Evolutionary conservation across 2,113 vertebrate species (phyloP).

Genomic region (Heterotilapia buettikoferi): DNA sequence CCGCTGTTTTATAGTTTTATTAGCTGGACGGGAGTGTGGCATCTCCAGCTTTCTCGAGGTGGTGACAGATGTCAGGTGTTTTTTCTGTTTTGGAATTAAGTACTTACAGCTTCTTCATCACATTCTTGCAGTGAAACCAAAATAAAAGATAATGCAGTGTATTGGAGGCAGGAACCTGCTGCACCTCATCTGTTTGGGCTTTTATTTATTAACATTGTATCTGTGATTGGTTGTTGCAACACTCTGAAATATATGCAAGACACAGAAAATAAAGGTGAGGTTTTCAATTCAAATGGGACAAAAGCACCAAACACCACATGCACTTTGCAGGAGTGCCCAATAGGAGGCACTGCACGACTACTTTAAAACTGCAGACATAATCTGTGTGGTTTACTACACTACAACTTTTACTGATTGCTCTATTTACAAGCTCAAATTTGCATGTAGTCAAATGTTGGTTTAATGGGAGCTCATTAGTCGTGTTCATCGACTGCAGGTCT

Average conservation of each 20-base stretch:
- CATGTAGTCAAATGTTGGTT: neutral
- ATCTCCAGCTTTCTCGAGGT: neutral
- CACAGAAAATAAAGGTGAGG: neutral
- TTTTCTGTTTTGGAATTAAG: neutral
- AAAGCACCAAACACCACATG: neutral
- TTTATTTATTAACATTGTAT: neutral
- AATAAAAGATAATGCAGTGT: neutral
- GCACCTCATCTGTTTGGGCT: neutral
- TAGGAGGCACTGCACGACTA: slow-evolving; percentile 53
- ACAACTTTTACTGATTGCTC: neutral
- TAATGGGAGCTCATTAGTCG: neutral
- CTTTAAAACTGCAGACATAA: neutral
- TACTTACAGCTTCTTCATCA: neutral
- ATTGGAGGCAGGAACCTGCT: neutral
- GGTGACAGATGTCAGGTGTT: neutral
- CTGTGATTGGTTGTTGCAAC: neutral
- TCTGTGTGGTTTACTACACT: neutral
- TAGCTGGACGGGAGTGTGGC: neutral
- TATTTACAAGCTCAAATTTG: neutral
- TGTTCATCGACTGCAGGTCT: neutral
- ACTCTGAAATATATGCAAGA: neutral
- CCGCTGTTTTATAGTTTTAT: neutral
- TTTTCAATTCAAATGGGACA: neutral
- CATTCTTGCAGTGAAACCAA: neutral
- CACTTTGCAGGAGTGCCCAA: slow-evolving; percentile 20